A percentile compares a stretch with the other conserved stretches of the same genome.
These are phyloP conservation scores for Malurus melanocephalus DNA, from an alignment of 2,113 vertebrate species.

Conservation along the genomic window DNA sequence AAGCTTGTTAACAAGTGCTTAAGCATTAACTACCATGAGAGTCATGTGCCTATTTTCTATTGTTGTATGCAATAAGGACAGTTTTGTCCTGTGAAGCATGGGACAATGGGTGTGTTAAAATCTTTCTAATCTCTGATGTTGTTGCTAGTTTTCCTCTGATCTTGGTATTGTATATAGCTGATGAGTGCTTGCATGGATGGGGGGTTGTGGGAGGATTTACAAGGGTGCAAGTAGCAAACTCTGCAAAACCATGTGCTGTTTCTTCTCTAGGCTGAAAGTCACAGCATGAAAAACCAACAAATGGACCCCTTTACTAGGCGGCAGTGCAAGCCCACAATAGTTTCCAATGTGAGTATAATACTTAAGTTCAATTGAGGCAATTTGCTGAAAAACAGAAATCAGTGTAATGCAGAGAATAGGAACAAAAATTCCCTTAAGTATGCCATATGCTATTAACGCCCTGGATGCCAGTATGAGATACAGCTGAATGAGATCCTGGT, in stretches of 20 bases:
- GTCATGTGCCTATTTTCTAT: not conserved
- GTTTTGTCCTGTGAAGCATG: not conserved
- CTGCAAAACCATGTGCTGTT: not conserved
- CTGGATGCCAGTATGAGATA: not conserved
- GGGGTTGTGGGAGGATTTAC: not conserved
- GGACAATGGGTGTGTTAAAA: not conserved
- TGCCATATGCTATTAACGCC: not conserved
- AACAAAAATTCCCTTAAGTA: not conserved
- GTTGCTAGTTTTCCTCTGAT: not conserved
- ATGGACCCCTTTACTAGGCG: conserved; percentile 98
- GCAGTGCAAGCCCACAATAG: conserved; percentile 98
- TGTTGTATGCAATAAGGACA: not conserved
- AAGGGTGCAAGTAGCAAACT: not conserved
- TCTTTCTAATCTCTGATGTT: not conserved
- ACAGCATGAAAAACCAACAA: conserved; percentile 94
- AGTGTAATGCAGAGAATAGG: not conserved
- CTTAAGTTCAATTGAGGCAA: not conserved
- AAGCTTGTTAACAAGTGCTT: not conserved
- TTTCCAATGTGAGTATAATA: conserved; percentile 89
- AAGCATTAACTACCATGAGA: not conserved
- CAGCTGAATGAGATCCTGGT: not conserved
- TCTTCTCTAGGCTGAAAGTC: conserved; percentile 88
- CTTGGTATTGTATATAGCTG: not conserved
- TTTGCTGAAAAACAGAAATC: not conserved
- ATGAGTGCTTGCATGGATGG: not conserved